Evolutionary conservation across 2,888 invertebrate species (phyloP).

Genomic region (Caenorhabditis sinica): DNA sequence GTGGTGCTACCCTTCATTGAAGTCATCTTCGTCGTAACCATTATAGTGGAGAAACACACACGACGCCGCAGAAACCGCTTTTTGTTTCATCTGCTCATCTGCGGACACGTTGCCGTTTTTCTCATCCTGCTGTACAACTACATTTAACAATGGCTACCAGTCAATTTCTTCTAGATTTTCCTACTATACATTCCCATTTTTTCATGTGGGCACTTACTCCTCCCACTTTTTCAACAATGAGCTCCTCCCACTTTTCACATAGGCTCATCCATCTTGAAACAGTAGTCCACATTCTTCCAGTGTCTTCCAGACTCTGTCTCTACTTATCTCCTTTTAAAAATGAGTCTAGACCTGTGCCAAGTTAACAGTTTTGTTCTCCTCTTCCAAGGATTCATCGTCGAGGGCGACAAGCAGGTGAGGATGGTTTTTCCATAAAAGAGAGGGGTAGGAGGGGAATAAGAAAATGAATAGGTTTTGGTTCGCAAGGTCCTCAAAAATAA

Average conservation of each 20-base stretch:
- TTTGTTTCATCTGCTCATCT: slow-evolving; percentile 39
- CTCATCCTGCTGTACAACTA: slow-evolving; percentile 32
- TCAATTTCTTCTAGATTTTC: neutral
- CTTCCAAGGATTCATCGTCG: slow-evolving; percentile 3
- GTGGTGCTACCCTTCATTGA: slow-evolving; percentile 3
- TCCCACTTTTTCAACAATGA: neutral
- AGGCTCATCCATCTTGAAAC: too few species aligned
- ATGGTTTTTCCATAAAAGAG: too few species aligned
- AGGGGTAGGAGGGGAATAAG: too few species aligned
- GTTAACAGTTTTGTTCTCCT: neutral
- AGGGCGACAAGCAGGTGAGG: slow-evolving; percentile 25
- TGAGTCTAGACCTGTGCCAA: slow-evolving; percentile 5
- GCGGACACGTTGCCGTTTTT: neutral
- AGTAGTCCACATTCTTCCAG: too few species aligned
- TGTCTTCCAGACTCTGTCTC: too few species aligned
- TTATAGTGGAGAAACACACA: slow-evolving; percentile 30
- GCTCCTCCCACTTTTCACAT: too few species aligned
- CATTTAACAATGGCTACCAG: slow-evolving; percentile 27
- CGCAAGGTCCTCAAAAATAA: too few species aligned
- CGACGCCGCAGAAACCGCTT: slow-evolving; percentile 29
- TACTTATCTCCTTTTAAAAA: neutral
- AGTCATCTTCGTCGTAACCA: slow-evolving; percentile 14
- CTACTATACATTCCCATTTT: neutral
- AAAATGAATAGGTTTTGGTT: too few species aligned
- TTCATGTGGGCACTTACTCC: neutral